Base-by-base conservation (phyloP, 2,113 vertebrate species). In the Neolamprologus kungweensis region DNA sequence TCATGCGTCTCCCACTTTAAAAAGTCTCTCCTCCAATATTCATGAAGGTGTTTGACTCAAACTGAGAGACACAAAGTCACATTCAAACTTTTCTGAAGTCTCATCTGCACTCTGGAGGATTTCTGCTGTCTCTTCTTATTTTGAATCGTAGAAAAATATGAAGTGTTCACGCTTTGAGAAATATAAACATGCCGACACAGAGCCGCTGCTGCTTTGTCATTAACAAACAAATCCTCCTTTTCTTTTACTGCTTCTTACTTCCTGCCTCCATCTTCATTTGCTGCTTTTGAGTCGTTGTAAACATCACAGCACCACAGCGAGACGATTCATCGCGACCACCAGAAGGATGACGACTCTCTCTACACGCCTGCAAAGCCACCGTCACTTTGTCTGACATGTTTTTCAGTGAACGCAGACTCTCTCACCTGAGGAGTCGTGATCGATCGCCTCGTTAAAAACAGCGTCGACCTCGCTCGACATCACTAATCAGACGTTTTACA, bases 1-100 rank as follows among this genome's bases (percentile, higher is more conserved):
- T 94, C 85, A 92, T 91, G 85, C 3, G 4, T 63, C 85, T 73
- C 71, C 80, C 58, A 33, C 81, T 84, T 55, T 26, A 53, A 82
- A 82, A 33, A 51, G 12, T 37, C 17, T 17, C 73, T 88, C 71
- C 65, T 88, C 57, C 4, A 91, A 87, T 80, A 90, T 92, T 91
- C 55, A 85, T 92, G 82, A 90, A 71, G 65, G 65, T 26, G n/a
- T 71, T 71, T 71, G 37, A 42, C 37, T 71, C 65, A 51, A 33
- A 51, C 35, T 5, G 28, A 7, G 16, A 82, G 28, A 53, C 73
- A 57, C 31, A 45, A 83, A 85, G 68, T 71, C 78, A n/a, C 50
- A 45, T 9, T 21, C 7, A 14, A 54, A 85, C 83, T 85, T 85
- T 11, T 47, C n/a, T 21, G 11, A 26, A 81, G 35, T 81, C n/a